Conservation (phyloP, 1,140 invertebrate genomes). For the Pogonognathellus flavescens region DNA sequence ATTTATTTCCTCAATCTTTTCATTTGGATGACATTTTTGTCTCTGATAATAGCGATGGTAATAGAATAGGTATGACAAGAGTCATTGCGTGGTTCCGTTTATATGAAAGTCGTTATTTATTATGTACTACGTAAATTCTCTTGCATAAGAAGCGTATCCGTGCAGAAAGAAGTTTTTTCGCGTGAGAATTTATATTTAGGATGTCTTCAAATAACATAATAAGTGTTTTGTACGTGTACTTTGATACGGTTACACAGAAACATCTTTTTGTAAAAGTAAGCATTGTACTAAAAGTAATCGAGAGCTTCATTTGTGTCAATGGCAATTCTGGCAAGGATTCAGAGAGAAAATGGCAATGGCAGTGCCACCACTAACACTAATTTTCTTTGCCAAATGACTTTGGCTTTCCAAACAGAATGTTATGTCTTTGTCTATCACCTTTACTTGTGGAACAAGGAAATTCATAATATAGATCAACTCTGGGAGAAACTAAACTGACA, state of each 20-base stretch:
- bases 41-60: too few relatives aligned
- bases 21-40: too few relatives aligned
- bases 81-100: too few relatives aligned
- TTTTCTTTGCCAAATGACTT: conserved; percentile 22
- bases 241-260: not conserved
- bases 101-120: too few relatives aligned
- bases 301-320: conserved; percentile 34
- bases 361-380: conserved; percentile 31
- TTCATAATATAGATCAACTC: too few relatives aligned
- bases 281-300: not conserved
- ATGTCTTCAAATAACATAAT: not conserved
- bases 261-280: not conserved
- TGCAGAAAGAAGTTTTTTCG: not conserved
- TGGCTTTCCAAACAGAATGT: not conserved
- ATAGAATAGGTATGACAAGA: too few relatives aligned
- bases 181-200: not conserved
- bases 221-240: conserved; percentile 2
- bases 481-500: too few relatives aligned
- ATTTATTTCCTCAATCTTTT: too few relatives aligned
- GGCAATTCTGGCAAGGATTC: conserved; percentile 21
- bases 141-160: not conserved
- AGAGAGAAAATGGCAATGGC: conserved; percentile 29
- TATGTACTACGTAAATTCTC: too few relatives aligned
- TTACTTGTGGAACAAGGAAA: too few relatives aligned
- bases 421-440: conserved; percentile 9